Conservation (phyloP, 2,797 vertebrate species). For the Lagocephalus sceleratus region DNA sequence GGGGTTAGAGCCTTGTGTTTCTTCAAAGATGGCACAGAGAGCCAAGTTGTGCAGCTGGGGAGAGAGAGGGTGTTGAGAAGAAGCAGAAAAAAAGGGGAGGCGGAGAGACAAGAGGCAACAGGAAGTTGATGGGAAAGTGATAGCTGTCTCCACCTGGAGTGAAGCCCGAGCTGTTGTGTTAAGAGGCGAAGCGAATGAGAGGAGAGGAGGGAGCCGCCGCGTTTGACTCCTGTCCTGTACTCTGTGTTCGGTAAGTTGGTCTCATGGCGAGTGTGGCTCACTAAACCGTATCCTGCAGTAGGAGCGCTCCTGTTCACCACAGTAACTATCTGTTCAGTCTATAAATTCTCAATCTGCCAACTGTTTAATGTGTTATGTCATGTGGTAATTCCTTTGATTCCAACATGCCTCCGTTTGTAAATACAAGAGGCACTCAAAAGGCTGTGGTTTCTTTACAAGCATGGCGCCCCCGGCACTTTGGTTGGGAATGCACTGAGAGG, state of each 20-base stretch:
- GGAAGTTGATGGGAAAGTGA: conserved; percentile 75
- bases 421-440: conserved; percentile 98
- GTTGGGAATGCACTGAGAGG: conserved; percentile 80
- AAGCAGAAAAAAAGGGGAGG: conserved; percentile 37
- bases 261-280: conserved; percentile 54
- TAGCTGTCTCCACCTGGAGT: conserved; percentile 75
- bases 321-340: conserved; percentile 82
- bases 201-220: conserved; percentile 53
- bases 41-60: conserved; percentile 57
- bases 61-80: background rate
- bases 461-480: conserved; percentile 88
- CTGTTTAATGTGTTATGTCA: conserved; percentile 99
- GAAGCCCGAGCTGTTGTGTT: conserved; percentile 61
- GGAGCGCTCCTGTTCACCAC: conserved; percentile 78
- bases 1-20: conserved; percentile 54
- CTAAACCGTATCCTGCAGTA: conserved; percentile 78
- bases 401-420: conserved; percentile 98
- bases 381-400: conserved; percentile 99
- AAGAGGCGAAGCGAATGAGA: conserved; percentile 51
- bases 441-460: conserved; percentile 95
- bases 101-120: conserved; percentile 67
- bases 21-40: conserved; percentile 61
- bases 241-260: conserved; percentile 73
- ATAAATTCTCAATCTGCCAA: conserved; percentile 94
- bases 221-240: conserved; percentile 58